These are phyloP conservation scores for Pentalonia nigronervosa DNA, from an alignment of 1,140 invertebrate genomes.

Conservation along the genomic window DNA sequence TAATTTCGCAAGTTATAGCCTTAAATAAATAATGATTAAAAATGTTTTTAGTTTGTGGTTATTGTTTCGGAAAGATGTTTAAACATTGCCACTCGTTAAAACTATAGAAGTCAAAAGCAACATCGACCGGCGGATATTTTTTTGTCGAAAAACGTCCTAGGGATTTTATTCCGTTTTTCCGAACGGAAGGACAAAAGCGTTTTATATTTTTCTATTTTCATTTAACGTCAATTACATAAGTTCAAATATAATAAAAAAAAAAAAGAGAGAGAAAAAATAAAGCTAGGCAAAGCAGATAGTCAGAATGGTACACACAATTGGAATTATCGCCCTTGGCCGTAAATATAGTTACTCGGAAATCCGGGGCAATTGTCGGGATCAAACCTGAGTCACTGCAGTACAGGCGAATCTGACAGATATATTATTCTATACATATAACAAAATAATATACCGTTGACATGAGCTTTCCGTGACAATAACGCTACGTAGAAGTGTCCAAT, in stretches of 20 bases:
- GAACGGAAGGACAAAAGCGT: constrained; percentile 9
- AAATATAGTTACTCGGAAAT: not conserved
- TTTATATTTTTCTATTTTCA: constrained; percentile 24
- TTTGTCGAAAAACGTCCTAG: not conserved
- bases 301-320: not conserved
- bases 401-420: not conserved
- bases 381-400: not conserved
- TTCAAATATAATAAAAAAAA: constrained; percentile 47
- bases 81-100: not conserved
- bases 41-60: constrained; percentile 4
- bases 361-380: not conserved
- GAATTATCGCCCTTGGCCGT: not conserved
- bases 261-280: not conserved
- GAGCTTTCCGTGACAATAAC: not conserved
- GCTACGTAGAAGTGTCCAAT: not conserved
- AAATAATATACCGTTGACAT: not conserved
- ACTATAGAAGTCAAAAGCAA: not conserved
- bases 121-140: not conserved
- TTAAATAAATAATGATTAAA: not conserved
- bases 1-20: not conserved
- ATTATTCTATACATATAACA: not conserved
- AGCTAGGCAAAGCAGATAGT: not conserved
- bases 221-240: constrained; percentile 35
- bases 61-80: not conserved
- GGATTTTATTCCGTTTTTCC: not conserved